These are phyloP conservation scores for Fistularia commersonii DNA, from an alignment of 2,797 vertebrate species.

Conservation along the genomic window DNA sequence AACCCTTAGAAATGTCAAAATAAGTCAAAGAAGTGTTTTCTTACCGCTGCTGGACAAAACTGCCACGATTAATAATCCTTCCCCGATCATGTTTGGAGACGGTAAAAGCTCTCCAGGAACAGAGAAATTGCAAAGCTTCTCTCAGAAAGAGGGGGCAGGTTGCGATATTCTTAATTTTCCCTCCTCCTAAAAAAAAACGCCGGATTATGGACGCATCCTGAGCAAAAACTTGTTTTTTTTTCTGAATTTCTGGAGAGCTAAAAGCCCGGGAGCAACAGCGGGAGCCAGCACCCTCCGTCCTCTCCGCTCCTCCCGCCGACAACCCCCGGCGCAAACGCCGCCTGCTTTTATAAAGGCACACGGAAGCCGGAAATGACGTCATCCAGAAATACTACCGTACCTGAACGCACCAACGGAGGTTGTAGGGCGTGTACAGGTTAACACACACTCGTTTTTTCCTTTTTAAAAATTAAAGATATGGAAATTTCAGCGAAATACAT, in stretches of 20 bases:
- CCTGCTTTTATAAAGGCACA: conserved; percentile 40
- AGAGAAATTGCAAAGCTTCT: conserved; percentile 40
- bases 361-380: conserved; percentile 71
- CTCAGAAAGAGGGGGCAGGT: conserved; percentile 23
- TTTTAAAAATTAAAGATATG: too few species aligned
- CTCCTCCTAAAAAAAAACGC: not conserved
- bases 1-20: not conserved
- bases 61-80: conserved; percentile 57
- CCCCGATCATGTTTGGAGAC: conserved; percentile 62
- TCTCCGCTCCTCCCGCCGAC: conserved; percentile 31
- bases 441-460: too few species aligned
- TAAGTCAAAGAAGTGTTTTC: conserved; percentile 13
- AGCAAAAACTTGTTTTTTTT: conserved; percentile 38
- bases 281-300: conserved; percentile 28
- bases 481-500: too few species aligned
- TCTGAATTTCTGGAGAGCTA: conserved; percentile 60
- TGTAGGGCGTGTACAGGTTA: conserved; percentile 32
- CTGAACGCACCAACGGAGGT: conserved; percentile 17
- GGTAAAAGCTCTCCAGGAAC: conserved; percentile 49
- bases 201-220: conserved; percentile 56
- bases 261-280: conserved; percentile 31
- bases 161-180: not conserved
- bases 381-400: conserved; percentile 20
- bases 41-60: conserved; percentile 69
- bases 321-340: conserved; percentile 19